Evolutionary conservation across 1,140 invertebrate species (phyloP), one percentile per base, ranked within the genome.

Genomic region (Zaprionus gabonicus): DNA sequence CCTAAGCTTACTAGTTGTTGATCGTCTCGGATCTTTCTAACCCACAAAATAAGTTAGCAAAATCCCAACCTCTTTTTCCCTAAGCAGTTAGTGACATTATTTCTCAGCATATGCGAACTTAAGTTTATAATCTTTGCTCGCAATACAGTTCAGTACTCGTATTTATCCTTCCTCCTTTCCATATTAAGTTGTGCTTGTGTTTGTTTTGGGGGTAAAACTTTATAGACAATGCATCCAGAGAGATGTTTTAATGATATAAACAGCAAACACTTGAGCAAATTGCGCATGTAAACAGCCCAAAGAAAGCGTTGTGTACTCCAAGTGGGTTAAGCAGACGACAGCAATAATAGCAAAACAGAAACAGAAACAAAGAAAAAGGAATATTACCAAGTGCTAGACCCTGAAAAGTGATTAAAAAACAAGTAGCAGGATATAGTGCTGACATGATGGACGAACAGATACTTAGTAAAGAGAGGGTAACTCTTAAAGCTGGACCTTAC

Each of bases 371-470:
- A 46, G 41, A 69, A 53, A 15, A 46, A 66, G 49, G 56, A 75
- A 76, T 73, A 63, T 64, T 2, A 27, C 5, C 59, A 56, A 75
- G 80, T 79, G 80, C 73, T 85, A 90, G 76, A 87, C 82, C 82
- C 82, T 91, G 82, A 91, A 90, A 91, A 91, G 87, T 88, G 85
- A 88, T 88, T 88, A 91, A 86, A 91, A 91, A 80, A 64, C 49
- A 68, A 55, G 59, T 12, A 59, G 65, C 12, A 51, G 38, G 17
- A 4, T 51, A 10, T 51, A 2, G 4, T 3, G 12, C 10, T 10
- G 13, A 4, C 9, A 25, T 51, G 20, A 23, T 25, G 4, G 4
- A 25, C 46, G 25, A 13, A n/a, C 4, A 25, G 20, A 23, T 51
- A 51, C 46, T 23, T 7, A n/a, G 15, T 41, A 41, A 41, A 34